Percentiles rank a stretch among this genome's conserved stretches.
Evolutionary conservation across 2,797 vertebrate species (phyloP).

Genomic region (Enteromius afrohamiltoni): DNA sequence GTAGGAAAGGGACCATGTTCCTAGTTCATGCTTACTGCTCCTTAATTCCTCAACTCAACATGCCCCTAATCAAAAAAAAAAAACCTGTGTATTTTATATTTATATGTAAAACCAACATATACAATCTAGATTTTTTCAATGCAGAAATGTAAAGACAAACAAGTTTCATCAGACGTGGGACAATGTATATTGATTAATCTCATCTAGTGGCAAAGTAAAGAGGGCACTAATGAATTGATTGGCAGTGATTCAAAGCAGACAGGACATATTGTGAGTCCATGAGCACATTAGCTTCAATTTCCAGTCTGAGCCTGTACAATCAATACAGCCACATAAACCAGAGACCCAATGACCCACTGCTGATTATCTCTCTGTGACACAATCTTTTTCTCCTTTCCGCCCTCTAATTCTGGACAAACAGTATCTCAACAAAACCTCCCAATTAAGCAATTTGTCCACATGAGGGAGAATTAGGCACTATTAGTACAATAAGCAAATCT

Average conservation of each 20-base stretch:
- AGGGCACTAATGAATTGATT: conserved; percentile 17
- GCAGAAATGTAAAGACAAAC: neutral
- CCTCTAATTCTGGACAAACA: neutral
- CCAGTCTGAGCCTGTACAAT: conserved; percentile 28
- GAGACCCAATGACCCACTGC: conserved; percentile 34
- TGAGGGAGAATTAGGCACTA: neutral
- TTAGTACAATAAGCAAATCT: neutral
- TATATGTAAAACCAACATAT: neutral
- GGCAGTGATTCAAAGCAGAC: neutral
- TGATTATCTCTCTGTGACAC: conserved; percentile 1
- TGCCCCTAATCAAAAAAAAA: conserved; percentile 13
- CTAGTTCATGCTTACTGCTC: conserved; percentile 1
- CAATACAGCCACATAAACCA: conserved; percentile 48
- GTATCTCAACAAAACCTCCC: neutral
- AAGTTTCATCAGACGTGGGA: neutral
- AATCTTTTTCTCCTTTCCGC: neutral
- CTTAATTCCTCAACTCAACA: conserved; percentile 17
- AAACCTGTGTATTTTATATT: neutral
- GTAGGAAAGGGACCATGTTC: conserved; percentile 3
- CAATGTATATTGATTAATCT: conserved; percentile 2
- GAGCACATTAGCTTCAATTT: conserved; percentile 45
- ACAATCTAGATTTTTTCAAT: neutral
- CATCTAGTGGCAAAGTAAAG: conserved; percentile 14
- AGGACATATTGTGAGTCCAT: conserved; percentile 12
- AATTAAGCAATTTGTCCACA: neutral